Evolutionary conservation across 1,140 invertebrate genomes (phyloP), one percentile per base, ranked within the genome.

Genomic region (Caenorhabditis brenneri): DNA sequence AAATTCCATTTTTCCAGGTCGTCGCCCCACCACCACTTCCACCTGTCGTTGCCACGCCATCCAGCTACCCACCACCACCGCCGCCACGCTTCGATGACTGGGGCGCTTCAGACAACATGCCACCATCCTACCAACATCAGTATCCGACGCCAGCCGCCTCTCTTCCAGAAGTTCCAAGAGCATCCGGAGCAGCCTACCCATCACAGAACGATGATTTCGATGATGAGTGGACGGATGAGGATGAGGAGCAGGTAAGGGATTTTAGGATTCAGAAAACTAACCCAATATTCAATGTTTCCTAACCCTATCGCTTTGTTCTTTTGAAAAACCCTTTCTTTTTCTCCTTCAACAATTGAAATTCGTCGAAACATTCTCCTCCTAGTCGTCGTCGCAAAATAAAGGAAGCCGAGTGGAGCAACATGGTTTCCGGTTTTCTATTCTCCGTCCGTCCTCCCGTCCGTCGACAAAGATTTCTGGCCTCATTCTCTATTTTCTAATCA

Each of bases 211-310:
- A 91, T 48, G 89, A 90, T 82, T 90, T 90, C 74, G 89, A 90
- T 53, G 89, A 90, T 80, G 89, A 90, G 24, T 90, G 89, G 89
- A 86, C 89, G 24, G 90, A 91, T 49, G 89, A 90, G 60, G 89
- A 90, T 46, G 89, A 90, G 27, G 87, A 90, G 42, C 69, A 86
- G 74, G 83, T 84, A 33, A 39, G 48, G 33, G n/a, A n/a, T n/a
- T n/a, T n/a, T n/a, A 42, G 39, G 39, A 42, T 42, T 42, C 39
- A 42, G 39, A 42, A 6, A 12, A 42, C n/a, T n/a, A n/a, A n/a
- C n/a, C n/a, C n/a, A n/a, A n/a, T n/a, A n/a, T n/a, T n/a, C n/a
- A n/a, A n/a, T n/a, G n/a, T n/a, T n/a, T n/a, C n/a, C n/a, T n/a
- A n/a, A n/a, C n/a, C n/a, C n/a, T n/a, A n/a, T n/a, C n/a, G n/a